These are phyloP conservation scores for Nebria ingens DNA, from an alignment of 1,140 invertebrate species.

Conservation along the genomic window DNA sequence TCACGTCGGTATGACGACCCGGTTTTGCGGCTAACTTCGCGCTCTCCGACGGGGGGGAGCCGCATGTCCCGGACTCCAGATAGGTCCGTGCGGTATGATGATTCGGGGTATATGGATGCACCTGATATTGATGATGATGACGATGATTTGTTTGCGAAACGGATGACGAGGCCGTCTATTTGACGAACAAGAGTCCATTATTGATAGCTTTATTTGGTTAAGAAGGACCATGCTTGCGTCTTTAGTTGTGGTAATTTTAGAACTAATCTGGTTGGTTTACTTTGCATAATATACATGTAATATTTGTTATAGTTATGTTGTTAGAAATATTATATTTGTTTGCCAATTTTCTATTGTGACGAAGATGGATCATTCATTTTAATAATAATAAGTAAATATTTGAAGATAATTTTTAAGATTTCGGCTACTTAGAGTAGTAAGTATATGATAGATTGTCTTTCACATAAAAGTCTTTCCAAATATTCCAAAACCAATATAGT, in stretches of 20 bases:
- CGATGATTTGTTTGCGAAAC: conserved; percentile 41
- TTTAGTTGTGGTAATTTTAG: neutral
- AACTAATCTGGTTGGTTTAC: neutral
- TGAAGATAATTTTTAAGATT: no score
- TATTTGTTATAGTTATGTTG: no score
- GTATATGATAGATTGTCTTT: no score
- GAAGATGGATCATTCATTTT: no score
- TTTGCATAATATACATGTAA: neutral
- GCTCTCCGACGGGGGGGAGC: conserved; percentile 39
- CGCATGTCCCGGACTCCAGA: conserved; percentile 45
- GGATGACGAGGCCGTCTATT: conserved; percentile 28
- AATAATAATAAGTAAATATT: no score
- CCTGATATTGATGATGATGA: conserved; percentile 42
- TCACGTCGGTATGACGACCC: conserved; percentile 60
- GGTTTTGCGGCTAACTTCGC: conserved; percentile 40
- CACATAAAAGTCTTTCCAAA: no score
- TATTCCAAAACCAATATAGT: no score
- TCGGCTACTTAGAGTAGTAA: no score
- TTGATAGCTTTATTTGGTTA: conserved; percentile 5
- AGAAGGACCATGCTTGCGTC: neutral
- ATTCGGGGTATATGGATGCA: conserved; percentile 47
- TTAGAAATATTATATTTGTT: no score
- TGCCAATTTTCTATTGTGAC: no score
- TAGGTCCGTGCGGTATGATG: conserved; percentile 45
- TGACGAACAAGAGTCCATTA: conserved; percentile 24